Conservation (phyloP, 2,797 vertebrate genomes). For the Melanotaenia parkinsoni region DNA sequence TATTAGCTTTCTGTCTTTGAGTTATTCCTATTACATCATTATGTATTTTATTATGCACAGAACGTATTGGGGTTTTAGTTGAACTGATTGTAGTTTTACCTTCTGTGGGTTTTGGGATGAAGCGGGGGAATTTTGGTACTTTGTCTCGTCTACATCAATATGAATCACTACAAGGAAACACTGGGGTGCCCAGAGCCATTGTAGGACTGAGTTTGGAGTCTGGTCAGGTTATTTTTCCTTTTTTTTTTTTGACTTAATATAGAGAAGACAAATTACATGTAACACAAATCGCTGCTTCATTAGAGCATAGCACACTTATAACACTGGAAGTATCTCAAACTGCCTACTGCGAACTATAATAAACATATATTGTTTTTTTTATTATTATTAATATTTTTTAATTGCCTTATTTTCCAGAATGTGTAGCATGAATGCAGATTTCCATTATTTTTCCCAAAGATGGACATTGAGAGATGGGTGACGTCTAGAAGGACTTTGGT, state of each 20-base stretch:
- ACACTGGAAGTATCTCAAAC: not conserved
- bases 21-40: not conserved
- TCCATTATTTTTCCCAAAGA: not conserved
- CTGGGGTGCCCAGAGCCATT: conserved; percentile 23
- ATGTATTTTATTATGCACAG: conserved; percentile 8
- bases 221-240: not conserved
- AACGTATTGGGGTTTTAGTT: conserved; percentile 23
- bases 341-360: not conserved
- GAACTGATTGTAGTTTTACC: conserved; percentile 56
- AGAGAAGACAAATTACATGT: not conserved
- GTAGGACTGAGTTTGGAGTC: conserved; percentile 38
- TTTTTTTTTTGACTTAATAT: not conserved
- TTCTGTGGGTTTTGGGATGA: conserved; percentile 43
- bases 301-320: not conserved
- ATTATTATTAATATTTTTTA: not conserved
- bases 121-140: conserved; percentile 35
- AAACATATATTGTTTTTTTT: not conserved
- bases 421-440: not conserved
- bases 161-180: conserved; percentile 34
- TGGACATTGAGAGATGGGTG: not conserved
- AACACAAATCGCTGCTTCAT: not conserved
- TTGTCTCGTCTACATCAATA: conserved; percentile 42
- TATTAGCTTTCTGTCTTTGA: conserved; percentile 13
- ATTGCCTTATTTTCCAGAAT: not conserved
- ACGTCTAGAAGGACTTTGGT: not conserved